Evolutionary conservation across 2,113 vertebrate genomes (phyloP), one percentile per base, ranked within the genome.

Genomic region (Andinoacara biseriatus): DNA sequence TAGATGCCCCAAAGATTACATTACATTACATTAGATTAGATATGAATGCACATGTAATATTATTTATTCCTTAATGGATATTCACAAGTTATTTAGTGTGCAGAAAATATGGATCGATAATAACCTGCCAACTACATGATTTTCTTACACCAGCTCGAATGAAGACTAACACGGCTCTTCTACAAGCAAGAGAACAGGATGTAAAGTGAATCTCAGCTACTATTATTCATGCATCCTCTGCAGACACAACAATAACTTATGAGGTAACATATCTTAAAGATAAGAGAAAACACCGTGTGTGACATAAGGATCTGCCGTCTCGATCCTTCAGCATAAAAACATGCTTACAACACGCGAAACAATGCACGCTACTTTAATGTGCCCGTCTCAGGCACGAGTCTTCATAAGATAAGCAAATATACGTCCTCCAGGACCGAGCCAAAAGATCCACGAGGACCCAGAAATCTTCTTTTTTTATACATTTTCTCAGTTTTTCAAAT

Each of bases 401-500:
- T 49, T 5, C 43, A 46, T 2, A 11, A 67, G 22, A 67, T 67
- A 46, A 46, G 40, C 63, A 67, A 67, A 29, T 46, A 18, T 46
- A 49, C 46, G 15, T 67, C 1, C 1, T 18, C 40, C 17, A 2
- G 5, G 4, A 22, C 20, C 5, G 54, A 10, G 18, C 52, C 52
- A 54, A 52, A 20, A 54, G 18, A 54, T 54, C 18, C 63, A 3
- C 0, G 10, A 29, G 38, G 22, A 49, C 22, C 63, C 15, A 0
- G 40, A 49, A 69, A 69, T n/a, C 29, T 17, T 8, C 7, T 2
- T 4, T 20, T 54, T 54, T 17, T 1, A 1, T 1, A 2, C 11
- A 18, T 20, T 67, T 49, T 29, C n/a, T 46, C 1, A 0, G 26
- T 46, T 0, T 69, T 69, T 29, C 24, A 11, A 69, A 69, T 20